Evolutionary conservation across 2,888 invertebrate species (phyloP).

Genomic region (Aplocera efformata): DNA sequence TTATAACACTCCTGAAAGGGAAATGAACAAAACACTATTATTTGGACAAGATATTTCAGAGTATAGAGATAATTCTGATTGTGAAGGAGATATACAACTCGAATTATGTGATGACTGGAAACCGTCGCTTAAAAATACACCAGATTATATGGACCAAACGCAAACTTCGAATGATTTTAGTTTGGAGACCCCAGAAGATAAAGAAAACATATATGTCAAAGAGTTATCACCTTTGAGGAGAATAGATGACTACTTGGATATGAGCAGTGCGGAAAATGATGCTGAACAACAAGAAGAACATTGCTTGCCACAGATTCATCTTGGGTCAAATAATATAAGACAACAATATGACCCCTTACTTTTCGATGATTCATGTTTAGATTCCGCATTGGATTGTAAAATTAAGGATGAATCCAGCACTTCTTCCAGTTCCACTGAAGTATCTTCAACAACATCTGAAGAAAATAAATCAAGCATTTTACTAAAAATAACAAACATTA

Average conservation of each 20-base stretch:
- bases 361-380: slow-evolving; percentile 53
- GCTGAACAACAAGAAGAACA: slow-evolving; percentile 29
- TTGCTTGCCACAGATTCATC: slow-evolving; percentile 23
- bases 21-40: slow-evolving; percentile 57
- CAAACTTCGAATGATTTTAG: slow-evolving; percentile 24
- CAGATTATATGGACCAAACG: slow-evolving; percentile 28
- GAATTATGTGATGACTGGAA: slow-evolving; percentile 37
- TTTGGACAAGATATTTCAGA: slow-evolving; percentile 23
- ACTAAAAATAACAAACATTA: slow-evolving; percentile 67
- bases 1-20: slow-evolving; percentile 62
- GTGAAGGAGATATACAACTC: slow-evolving; percentile 47
- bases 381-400: slow-evolving; percentile 43
- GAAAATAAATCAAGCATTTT: slow-evolving; percentile 62
- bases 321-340: slow-evolving; percentile 20
- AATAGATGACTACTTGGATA: slow-evolving; percentile 25
- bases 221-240: slow-evolving; percentile 21
- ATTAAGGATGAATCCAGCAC: slow-evolving; percentile 37
- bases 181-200: slow-evolving; percentile 34
- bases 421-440: slow-evolving; percentile 66
- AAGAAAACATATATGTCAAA: slow-evolving; percentile 38
- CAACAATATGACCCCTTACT: slow-evolving; percentile 38
- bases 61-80: slow-evolving; percentile 36
- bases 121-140: slow-evolving; percentile 24
- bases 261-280: slow-evolving; percentile 28
- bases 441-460: slow-evolving; percentile 72